A percentile compares a stretch with the other conserved stretches of the same genome.
Evolutionary conservation across 2,888 invertebrate species (phyloP).

Genomic region (Azorinus chamasolen): DNA sequence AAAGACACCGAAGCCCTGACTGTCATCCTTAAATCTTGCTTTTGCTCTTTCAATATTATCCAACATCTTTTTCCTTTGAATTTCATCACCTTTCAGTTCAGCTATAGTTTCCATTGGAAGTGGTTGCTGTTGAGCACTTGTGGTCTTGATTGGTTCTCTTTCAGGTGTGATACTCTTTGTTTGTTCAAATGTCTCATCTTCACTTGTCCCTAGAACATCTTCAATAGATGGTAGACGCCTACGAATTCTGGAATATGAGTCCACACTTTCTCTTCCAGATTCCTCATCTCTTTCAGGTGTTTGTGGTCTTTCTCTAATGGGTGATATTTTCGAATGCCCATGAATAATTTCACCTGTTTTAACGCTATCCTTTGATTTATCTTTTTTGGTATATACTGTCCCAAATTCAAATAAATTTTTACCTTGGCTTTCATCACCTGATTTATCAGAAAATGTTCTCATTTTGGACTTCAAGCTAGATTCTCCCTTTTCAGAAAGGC

Average conservation of each 20-base stretch:
- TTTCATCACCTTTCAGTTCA: constrained; percentile 34
- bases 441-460: too few species aligned
- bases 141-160: not conserved
- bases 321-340: constrained; percentile 9
- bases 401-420: constrained; percentile 59
- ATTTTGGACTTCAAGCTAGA: too few species aligned
- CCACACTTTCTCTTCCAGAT: constrained; percentile 49
- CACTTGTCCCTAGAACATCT: constrained; percentile 56
- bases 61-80: constrained; percentile 39
- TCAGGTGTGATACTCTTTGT: not conserved
- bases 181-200: constrained; percentile 13
- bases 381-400: constrained; percentile 53
- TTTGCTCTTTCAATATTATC: constrained; percentile 54
- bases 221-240: constrained; percentile 58
- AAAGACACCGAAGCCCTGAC: constrained; percentile 21
- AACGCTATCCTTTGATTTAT: constrained; percentile 13
- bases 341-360: constrained; percentile 4
- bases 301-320: constrained; percentile 5
- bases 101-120: not conserved
- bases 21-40: constrained; percentile 32
- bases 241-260: constrained; percentile 47
- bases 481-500: not conserved
- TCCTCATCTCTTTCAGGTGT: constrained; percentile 37
- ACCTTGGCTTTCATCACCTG: constrained; percentile 11
- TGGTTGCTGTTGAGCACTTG: not conserved